These are phyloP conservation scores for Sebastolobus alascanus DNA, from an alignment of 2,797 vertebrate genomes.

Conservation along the genomic window DNA sequence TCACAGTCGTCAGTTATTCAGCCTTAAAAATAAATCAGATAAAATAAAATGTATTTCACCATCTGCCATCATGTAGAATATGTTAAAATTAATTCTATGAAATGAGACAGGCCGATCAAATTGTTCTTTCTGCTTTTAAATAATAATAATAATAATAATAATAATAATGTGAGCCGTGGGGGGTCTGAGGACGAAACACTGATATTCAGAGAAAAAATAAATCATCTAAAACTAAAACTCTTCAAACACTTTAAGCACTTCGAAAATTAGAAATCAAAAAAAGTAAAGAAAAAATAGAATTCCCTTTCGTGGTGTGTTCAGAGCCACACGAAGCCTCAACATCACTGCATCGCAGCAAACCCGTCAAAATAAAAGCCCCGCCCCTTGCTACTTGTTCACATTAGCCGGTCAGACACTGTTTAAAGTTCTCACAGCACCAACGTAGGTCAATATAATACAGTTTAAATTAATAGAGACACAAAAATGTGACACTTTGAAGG, in stretches of 20 bases:
- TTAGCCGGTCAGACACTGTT: constrained; percentile 20
- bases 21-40: neutral
- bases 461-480: neutral
- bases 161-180: constrained; percentile 9
- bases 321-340: constrained; percentile 41
- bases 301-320: constrained; percentile 69
- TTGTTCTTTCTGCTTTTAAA: neutral
- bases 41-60: neutral
- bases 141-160: neutral
- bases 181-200: constrained; percentile 58
- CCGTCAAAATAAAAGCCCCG: constrained; percentile 56
- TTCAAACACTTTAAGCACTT: constrained; percentile 74
- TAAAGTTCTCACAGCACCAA: constrained; percentile 7
- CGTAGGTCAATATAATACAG: fast-evolving
- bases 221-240: constrained; percentile 61
- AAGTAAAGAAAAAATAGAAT: constrained; percentile 2
- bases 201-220: constrained; percentile 42
- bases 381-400: constrained; percentile 47
- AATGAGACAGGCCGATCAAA: neutral
- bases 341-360: constrained; percentile 68
- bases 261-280: constrained; percentile 69
- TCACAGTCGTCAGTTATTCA: neutral
- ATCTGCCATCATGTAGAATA: neutral
- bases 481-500: neutral
- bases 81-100: neutral